A percentile compares a stretch with the other conserved stretches of the same genome.
These are phyloP conservation scores for Slavum lentiscoides DNA, from an alignment of 2,888 invertebrate genomes.

Conservation along the genomic window DNA sequence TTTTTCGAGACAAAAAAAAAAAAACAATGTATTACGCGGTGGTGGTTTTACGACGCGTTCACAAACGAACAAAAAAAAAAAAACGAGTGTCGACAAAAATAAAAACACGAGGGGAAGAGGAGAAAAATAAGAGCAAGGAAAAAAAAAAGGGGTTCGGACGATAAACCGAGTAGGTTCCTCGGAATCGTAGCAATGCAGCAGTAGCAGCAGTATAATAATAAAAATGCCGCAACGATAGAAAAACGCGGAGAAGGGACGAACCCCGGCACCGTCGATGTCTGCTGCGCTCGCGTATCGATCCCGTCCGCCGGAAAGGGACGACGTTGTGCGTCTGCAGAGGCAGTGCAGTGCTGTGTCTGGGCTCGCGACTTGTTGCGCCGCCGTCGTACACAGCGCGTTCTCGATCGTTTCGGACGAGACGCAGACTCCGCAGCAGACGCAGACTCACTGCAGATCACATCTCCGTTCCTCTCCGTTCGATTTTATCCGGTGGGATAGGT, in stretches of 20 bases:
- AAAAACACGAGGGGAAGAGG: not conserved
- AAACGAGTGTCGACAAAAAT: not conserved
- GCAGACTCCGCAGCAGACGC: not conserved
- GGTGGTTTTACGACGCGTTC: too few relatives aligned
- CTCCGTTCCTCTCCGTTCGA: not conserved
- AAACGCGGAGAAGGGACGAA: not conserved
- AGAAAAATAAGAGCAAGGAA: not conserved
- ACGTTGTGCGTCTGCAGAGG: not conserved
- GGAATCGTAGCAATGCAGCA: too few relatives aligned
- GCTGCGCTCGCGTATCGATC: slow-evolving; percentile 39
- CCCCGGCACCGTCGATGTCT: not conserved
- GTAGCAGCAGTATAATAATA: too few relatives aligned
- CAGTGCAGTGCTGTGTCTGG: too few relatives aligned
- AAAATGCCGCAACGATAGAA: not conserved
- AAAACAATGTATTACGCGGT: too few relatives aligned
- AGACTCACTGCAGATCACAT: not conserved
- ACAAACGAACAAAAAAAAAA: too few relatives aligned
- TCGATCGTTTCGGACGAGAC: not conserved
- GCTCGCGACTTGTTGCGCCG: slow-evolving; percentile 28
- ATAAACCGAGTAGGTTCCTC: too few relatives aligned
- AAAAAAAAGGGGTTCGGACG: not conserved
- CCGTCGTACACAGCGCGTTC: not conserved
- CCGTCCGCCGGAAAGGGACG: slow-evolving; percentile 6
- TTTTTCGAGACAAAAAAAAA: too few relatives aligned
- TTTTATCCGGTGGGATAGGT: slow-evolving; percentile 30